phyloP scores from a whole-genome alignment of 2,113 vertebrate species.

The Felis catus region F.catus_Fca126_mat1.0 CM031415.1:169323001-169323500 shows the following conservation, averaged over 20 bases:
- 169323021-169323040: not conserved
- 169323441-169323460: constrained; percentile 10
- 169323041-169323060: not conserved
- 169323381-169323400: not conserved
- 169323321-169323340: not conserved
- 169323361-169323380: not conserved
- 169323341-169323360: not conserved
- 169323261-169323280: not conserved
- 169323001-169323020: not conserved
- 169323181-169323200: not conserved
- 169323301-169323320: not conserved
- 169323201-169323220: not conserved
- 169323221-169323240: not conserved
- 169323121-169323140: not conserved
- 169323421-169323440: not conserved
- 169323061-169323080: not conserved
- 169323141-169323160: not conserved
- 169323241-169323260: not conserved
- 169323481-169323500: not conserved
- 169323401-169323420: not conserved
- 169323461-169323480: not conserved
- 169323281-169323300: not conserved
- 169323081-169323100: not conserved
- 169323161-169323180: constrained; percentile 8
- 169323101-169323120: not conserved